Evolutionary conservation across 2,113 vertebrate species (phyloP).

Genomic region (Coracopsis vasa): DNA sequence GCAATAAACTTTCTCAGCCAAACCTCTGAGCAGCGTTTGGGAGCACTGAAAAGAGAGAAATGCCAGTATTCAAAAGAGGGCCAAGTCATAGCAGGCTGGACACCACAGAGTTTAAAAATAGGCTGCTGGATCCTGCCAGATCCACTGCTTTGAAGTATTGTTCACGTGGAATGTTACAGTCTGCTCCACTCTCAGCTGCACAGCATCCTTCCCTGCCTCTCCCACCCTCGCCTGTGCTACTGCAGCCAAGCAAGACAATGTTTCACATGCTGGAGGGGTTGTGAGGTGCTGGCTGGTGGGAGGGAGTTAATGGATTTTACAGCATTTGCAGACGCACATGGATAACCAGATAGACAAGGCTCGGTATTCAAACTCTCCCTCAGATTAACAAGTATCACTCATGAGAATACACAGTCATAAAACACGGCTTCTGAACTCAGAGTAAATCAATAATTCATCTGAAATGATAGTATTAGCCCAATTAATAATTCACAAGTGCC

Average conservation of each 20-base stretch:
- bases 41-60: neutral
- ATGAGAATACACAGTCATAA: neutral
- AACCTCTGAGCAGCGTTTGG: neutral
- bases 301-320: neutral
- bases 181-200: neutral
- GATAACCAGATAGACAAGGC: neutral
- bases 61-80: neutral
- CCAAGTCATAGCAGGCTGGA: neutral
- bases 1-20: neutral
- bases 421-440: neutral
- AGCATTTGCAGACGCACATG: rapidly evolving
- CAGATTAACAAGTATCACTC: neutral
- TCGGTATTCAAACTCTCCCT: neutral
- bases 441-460: neutral
- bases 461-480: neutral
- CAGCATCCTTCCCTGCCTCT: neutral
- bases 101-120: neutral
- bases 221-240: neutral
- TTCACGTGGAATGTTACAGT: rapidly evolving
- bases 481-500: neutral
- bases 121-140: neutral
- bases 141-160: neutral
- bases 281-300: neutral
- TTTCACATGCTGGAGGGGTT: neutral
- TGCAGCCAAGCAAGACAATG: neutral